Base-by-base conservation (phyloP, 2,888 invertebrate genomes). In the Caenorhabditis zanzibari region DNA sequence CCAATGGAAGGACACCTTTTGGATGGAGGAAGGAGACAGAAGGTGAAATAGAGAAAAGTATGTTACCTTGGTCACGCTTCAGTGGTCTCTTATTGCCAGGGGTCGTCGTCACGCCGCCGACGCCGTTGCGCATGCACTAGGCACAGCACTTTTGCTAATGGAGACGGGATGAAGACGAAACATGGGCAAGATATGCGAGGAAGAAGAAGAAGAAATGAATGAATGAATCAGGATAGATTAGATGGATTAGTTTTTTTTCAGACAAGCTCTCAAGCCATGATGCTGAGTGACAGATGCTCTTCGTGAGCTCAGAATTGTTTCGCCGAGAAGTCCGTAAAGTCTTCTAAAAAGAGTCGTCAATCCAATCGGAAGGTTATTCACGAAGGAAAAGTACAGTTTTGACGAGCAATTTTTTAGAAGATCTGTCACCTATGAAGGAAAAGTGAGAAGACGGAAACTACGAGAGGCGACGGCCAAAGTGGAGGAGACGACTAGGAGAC, bases 31-130 rank as follows among this genome's bases (percentile, higher is more conserved):
- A 47, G 19, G 47, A 35, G 73, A 41, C 26, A 61, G 47, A 38
- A 19, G 14, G 56, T 12, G 58, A n/a, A 47, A 54, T 14, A 54
- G 68, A 54, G 54, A 56, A 26, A 59, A 26, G 58, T 73, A 63
- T 73, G 73, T 73, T 73, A 73, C 73, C 73, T 73, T 73, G 73
- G 73, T 38, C 73, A 73, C 73, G 73, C 73, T 73, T 73, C 59
- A 61, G 35, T 73, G 73, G 61, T 73, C 73, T 16, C 54, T 68
- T 54, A 68, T 68, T 68, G 68, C 54, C 19, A 35, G 68, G n/a
- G 54, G 68, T 68, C 68, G 68, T 68, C 68, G 49, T 66, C 64
- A 44, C 63, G 49, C 49, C 64, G 49, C 12, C 47, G 47, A 47
- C 47, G 35, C 19, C 61, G 41, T 35, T 26, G 64, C 49, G 49